These are phyloP conservation scores for Marisa cornuarietis DNA, from an alignment of 1,140 invertebrate genomes.

Conservation along the genomic window DNA sequence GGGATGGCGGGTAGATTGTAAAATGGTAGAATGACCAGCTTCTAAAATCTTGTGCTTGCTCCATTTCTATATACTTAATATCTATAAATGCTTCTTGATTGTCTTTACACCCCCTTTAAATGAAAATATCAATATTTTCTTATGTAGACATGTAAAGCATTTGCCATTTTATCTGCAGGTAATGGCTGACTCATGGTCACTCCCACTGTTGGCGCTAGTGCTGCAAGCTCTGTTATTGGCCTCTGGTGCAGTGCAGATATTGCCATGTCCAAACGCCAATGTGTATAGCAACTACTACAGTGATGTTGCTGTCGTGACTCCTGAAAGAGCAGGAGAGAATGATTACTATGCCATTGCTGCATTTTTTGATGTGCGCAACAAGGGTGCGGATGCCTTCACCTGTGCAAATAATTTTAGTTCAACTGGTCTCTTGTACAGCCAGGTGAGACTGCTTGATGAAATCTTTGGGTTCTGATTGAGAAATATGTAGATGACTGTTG, in stretches of 20 bases:
- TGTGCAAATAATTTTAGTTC: conserved; percentile 23
- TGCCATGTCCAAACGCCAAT: neutral
- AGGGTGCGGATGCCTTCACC: conserved; percentile 29
- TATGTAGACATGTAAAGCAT: too few relatives aligned
- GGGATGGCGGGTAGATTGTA: too few relatives aligned
- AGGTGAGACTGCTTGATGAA: neutral
- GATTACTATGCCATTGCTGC: neutral
- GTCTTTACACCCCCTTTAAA: too few relatives aligned
- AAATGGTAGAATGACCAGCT: too few relatives aligned
- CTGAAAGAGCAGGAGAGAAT: neutral
- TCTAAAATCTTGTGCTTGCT: too few relatives aligned
- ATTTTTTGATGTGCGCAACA: conserved; percentile 30
- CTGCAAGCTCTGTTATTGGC: neutral
- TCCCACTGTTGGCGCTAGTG: neutral
- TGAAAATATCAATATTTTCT: too few relatives aligned
- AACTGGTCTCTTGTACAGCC: neutral
- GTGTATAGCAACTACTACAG: neutral
- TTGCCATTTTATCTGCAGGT: neutral
- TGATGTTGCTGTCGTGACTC: neutral
- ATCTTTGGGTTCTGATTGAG: too few relatives aligned
- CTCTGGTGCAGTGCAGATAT: neutral
- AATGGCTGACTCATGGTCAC: neutral
- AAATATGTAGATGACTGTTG: too few relatives aligned
- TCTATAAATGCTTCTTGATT: too few relatives aligned
- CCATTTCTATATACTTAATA: too few relatives aligned